These are phyloP conservation scores for Apomyelois bistriatella DNA, from an alignment of 2,888 invertebrate genomes.

Conservation along the genomic window DNA sequence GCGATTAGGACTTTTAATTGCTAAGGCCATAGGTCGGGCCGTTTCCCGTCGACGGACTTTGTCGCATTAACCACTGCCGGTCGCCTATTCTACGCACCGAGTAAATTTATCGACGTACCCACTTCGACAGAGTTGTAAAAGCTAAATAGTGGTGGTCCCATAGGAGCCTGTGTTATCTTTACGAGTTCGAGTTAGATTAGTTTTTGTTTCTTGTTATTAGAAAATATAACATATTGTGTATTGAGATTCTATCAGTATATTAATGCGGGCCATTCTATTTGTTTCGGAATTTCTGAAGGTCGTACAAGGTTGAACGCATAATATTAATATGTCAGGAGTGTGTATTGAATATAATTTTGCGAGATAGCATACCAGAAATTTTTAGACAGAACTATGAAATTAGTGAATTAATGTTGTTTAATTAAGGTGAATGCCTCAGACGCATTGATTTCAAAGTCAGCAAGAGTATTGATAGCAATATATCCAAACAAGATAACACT, in stretches of 20 bases:
- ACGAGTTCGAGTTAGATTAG: slow-evolving; percentile 70
- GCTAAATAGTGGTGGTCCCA: slow-evolving; percentile 54
- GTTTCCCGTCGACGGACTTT: slow-evolving; percentile 29
- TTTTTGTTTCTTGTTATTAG: slow-evolving; percentile 68
- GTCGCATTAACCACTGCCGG: slow-evolving; percentile 24
- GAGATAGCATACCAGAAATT: background rate
- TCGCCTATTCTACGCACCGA: slow-evolving; percentile 21
- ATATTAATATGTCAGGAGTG: background rate
- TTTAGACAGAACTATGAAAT: background rate
- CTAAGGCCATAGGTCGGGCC: slow-evolving; percentile 22
- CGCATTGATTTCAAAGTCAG: too few species aligned
- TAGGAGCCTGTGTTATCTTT: slow-evolving; percentile 64
- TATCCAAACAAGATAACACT: background rate
- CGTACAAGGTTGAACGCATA: background rate
- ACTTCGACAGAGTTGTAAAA: slow-evolving; percentile 52
- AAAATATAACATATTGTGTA: slow-evolving; percentile 31
- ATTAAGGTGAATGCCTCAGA: background rate
- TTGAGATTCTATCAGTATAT: slow-evolving; percentile 7
- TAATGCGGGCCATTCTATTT: background rate
- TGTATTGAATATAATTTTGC: background rate
- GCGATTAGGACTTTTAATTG: slow-evolving; percentile 35
- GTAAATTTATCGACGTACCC: slow-evolving; percentile 37
- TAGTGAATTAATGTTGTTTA: background rate
- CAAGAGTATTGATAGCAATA: too few species aligned
- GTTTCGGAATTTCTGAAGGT: background rate